Evolutionary conservation across 1,140 invertebrate species (phyloP).

Genomic region (Antheraea mylitta): DNA sequence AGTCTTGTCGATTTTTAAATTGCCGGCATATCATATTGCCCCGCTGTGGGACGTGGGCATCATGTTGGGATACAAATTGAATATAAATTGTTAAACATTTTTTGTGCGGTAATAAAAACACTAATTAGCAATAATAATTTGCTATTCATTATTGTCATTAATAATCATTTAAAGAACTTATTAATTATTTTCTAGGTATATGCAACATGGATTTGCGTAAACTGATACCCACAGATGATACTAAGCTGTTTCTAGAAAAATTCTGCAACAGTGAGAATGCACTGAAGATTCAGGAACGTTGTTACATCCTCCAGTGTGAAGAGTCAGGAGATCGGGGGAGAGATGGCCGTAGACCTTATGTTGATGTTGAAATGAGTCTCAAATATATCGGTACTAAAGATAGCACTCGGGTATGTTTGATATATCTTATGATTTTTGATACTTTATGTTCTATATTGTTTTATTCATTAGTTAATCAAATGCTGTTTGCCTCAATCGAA

Average conservation of each 20-base stretch:
- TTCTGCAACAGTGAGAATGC: constrained; percentile 47
- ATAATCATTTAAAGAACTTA: neutral
- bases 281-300: constrained; percentile 52
- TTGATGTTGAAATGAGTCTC: constrained; percentile 58
- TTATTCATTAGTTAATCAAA: no score
- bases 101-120: no score
- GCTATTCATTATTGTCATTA: no score
- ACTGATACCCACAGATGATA: constrained; percentile 56
- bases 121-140: no score
- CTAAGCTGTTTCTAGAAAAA: constrained; percentile 35
- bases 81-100: no score
- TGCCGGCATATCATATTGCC: no score
- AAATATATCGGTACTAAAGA: constrained; percentile 46
- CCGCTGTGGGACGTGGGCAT: no score
- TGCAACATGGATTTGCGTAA: constrained; percentile 67
- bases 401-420: constrained; percentile 25
- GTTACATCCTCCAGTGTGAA: constrained; percentile 50
- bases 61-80: no score
- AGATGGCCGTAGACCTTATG: constrained; percentile 37
- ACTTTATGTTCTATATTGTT: neutral
- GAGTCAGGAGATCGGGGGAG: constrained; percentile 11
- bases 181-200: constrained; percentile 43
- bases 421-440: no score
- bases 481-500: no score
- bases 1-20: no score